Base-by-base conservation (phyloP, 2,113 vertebrate species). In the Dromiciops gliroides region DNA sequence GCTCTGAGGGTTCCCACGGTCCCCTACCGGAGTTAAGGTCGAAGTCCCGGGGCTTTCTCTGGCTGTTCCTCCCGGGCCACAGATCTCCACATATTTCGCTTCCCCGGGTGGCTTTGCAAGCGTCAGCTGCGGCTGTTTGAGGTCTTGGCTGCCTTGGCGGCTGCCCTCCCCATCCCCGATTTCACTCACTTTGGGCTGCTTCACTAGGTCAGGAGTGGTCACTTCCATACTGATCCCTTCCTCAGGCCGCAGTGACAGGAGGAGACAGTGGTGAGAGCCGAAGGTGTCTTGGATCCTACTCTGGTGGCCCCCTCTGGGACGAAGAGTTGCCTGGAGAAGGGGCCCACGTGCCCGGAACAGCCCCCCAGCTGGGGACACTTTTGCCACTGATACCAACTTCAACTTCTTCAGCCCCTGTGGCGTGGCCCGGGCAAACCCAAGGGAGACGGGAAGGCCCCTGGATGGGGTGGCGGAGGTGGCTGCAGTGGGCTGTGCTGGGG, bases 81-180 rank as follows among this genome's bases (percentile, higher is more conserved):
- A 97, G 93, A 98, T 95, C 97, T 98, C 98, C 26, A 97, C 98
- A 90, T 98, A 98, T 16, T 98, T 97, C 3, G 96, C 96, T 91
- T 98, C 98, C 51, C 12, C 94, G 2, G 94, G 6, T 22, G 94
- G 67, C 95, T 91, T 28, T 25, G 93, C 90, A 53, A 51, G 93
- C 0, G 90, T 51, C 89, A 89, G 95, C 93, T 0, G 95, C 96
- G 97, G 96, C 95, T 96, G 97, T 92, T 44, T 83, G 22, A 22
- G 67, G 94, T 89, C 93, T 89, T 23, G 97, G 93, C 95, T 23
- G 48, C 92, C 93, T 28, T 8, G 91, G 10, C 75, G 89, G 75
- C 60, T 0, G 24, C 89, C 95, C 98, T 98, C 95, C 97, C 94
- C 37, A 96, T 97, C 97, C 92, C 95, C 44, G 67, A 50, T 52